Percentiles rank a stretch among this genome's conserved stretches.
Evolutionary conservation across 2,797 vertebrate species (phyloP).

Genomic region (Channa striata): DNA sequence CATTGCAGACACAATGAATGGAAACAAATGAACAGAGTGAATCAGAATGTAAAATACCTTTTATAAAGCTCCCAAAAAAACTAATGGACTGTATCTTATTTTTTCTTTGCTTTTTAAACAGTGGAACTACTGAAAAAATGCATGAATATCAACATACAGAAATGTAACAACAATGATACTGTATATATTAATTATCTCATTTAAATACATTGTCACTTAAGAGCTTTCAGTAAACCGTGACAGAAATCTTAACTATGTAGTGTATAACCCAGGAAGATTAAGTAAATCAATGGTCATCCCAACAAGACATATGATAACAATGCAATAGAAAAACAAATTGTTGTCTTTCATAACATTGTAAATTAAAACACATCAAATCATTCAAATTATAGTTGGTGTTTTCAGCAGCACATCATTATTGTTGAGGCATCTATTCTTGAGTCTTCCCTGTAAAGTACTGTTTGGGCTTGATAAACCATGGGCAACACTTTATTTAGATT

Average conservation of each 20-base stretch:
- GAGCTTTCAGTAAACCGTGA: neutral
- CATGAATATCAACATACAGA: neutral
- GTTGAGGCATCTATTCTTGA: constrained; percentile 28
- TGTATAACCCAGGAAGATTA: neutral
- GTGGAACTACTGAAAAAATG: neutral
- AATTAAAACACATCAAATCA: constrained; percentile 1
- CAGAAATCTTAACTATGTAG: constrained; percentile 5
- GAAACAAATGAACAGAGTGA: neutral
- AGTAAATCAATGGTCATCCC: neutral
- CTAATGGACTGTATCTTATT: neutral
- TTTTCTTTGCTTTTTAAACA: neutral
- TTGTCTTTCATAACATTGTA: neutral
- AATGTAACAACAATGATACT: no score
- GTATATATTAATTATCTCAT: neutral
- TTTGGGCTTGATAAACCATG: constrained; percentile 24
- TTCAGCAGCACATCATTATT: neutral
- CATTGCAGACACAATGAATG: neutral
- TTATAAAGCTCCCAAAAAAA: neutral
- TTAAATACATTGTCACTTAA: neutral
- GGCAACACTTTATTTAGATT: constrained; percentile 13
- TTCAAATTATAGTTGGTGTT: neutral
- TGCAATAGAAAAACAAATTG: neutral
- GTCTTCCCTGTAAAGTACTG: constrained; percentile 63
- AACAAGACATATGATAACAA: neutral
- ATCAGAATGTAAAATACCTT: neutral